A percentile compares a stretch with the other conserved stretches of the same genome.
Evolutionary conservation across 2,797 vertebrate genomes (phyloP).

Genomic region (Platalea minor): DNA sequence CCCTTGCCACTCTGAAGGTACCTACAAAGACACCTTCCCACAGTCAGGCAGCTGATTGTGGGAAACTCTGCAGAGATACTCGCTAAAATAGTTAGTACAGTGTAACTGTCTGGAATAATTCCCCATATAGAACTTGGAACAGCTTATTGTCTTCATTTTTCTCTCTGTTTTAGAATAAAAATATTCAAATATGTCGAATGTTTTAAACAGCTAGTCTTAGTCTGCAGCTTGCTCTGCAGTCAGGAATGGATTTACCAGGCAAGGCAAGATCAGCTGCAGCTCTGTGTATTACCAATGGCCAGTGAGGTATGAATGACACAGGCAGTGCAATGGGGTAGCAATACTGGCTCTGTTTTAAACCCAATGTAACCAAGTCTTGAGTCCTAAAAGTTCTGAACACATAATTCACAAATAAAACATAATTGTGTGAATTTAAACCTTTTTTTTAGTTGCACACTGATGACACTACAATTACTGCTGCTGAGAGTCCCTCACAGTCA

Average conservation of each 20-base stretch:
- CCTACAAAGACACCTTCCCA: neutral
- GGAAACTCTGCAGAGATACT: neutral
- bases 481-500: neutral
- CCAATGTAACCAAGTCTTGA: neutral
- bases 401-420: neutral
- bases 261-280: neutral
- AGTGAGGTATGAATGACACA: neutral
- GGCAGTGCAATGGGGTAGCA: neutral
- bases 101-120: neutral
- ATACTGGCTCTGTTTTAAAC: neutral
- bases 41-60: neutral
- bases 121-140: neutral
- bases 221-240: neutral
- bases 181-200: neutral
- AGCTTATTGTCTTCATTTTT: neutral
- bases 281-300: neutral
- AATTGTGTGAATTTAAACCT: neutral
- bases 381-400: neutral
- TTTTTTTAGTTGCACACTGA: neutral
- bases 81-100: neutral
- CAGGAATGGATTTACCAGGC: neutral
- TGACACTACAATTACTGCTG: neutral
- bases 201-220: neutral
- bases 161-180: constrained; percentile 12
- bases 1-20: neutral